These are phyloP conservation scores for Hoplostethus atlanticus DNA, from an alignment of 2,797 vertebrate species.

Conservation along the genomic window DNA sequence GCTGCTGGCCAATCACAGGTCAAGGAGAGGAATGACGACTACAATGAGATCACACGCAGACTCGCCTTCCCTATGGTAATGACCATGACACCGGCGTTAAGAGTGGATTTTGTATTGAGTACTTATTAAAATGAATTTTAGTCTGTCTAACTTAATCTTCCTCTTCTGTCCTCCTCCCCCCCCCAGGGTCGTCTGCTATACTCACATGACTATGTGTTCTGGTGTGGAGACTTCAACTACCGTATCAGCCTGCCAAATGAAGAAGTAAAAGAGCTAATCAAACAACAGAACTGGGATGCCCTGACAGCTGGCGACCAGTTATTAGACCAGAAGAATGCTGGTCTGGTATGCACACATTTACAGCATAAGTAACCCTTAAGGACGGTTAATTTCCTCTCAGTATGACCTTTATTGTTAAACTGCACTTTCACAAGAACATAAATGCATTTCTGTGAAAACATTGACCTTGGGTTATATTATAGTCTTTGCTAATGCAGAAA, in stretches of 20 bases:
- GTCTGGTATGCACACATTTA: conserved; percentile 83
- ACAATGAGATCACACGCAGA: conserved; percentile 93
- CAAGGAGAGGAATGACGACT: conserved; percentile 98
- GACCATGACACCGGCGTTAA: conserved; percentile 22
- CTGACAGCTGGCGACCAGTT: conserved; percentile 96
- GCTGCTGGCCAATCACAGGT: conserved; percentile 98
- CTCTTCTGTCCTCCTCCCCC: neutral
- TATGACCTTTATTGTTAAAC: neutral
- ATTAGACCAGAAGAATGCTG: conserved; percentile 93
- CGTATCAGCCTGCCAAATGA: conserved; percentile 95
- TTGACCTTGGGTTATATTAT: neutral
- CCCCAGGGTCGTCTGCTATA: conserved; percentile 94
- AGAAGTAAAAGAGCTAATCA: conserved; percentile 96
- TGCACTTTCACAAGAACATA: neutral
- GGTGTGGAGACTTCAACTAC: conserved; percentile 99
- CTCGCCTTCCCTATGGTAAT: conserved; percentile 97
- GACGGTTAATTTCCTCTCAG: neutral
- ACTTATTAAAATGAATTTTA: neutral
- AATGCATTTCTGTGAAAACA: neutral
- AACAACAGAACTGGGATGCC: conserved; percentile 94
- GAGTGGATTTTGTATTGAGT: neutral
- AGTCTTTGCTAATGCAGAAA: neutral
- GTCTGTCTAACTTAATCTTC: neutral
- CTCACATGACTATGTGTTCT: conserved; percentile 98
- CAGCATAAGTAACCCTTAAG: neutral